Evolutionary conservation across 2,113 vertebrate genomes (phyloP), one percentile per base, ranked within the genome.

Genomic region (Alaudala cheleensis): DNA sequence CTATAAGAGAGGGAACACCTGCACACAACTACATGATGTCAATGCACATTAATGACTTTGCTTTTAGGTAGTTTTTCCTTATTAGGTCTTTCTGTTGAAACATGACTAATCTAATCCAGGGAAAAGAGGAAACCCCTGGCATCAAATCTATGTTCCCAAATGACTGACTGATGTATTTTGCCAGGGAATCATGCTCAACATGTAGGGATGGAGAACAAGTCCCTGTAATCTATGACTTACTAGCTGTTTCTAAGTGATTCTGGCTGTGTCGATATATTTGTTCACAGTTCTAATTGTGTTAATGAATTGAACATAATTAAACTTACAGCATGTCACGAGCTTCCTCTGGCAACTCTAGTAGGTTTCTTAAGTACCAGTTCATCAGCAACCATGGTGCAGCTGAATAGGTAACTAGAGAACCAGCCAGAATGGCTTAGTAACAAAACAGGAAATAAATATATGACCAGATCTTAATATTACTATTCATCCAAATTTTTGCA

Each of bases 261-360:
- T 97, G 97, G 93, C 97, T 98, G 82, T 97, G 97, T 97, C 97
- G 20, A 98, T 98, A 98, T 93, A 98, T 97, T 96, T 97, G 97
- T 97, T 98, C 96, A 96, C 97, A 97, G 95, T 95, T 97, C 95
- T 98, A 98, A 98, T 97, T 97, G 96, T 98, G 97, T 97, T 98
- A 98, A 98, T 98, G 97, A 98, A 98, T 98, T 98, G 97, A 97
- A 97, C 97, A 97, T 98, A 97, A 98, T 98, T 97, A 98, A 97
- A 98, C 97, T 97, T 98, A 92, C 90, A 98, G 88, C 94, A 93
- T 95, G 95, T 96, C 96, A 92, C 87, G 93, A 97, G 94, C 95
- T 97, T 97, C 91, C 97, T 95, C 92, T 98, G 97, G 96, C 96
- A 98, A 97, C 96, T 86, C 94, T 93, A 56, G 94, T 80, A 94